Base-by-base conservation (phyloP, 2,888 invertebrate genomes). In the Asteroscopus sphinx region DNA sequence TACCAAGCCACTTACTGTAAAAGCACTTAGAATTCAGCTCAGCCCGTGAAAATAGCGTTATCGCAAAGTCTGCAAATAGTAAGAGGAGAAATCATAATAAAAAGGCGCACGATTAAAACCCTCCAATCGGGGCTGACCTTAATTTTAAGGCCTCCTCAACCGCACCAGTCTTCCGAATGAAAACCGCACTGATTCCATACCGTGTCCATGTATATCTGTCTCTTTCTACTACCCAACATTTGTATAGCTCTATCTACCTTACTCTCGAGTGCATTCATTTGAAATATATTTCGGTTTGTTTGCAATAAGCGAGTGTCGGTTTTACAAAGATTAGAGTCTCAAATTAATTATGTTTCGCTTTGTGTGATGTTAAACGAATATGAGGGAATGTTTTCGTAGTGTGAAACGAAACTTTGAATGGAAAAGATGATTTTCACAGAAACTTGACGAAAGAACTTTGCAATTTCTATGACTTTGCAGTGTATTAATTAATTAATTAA, bases 111-210 rank as follows among this genome's bases (percentile, higher is more conserved):
- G 45, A 54, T 51, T 42, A 41, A 71, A 66, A 56, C 37, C 52
- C 40, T 60, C 46, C 56, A 64, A 62, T 68, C 51, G 39, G 40
- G n/a, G 44, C 49, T 68, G 64, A 59, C 76, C 73, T 73, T 73
- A 71, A 69, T 69, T 57, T 68, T 45, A 55, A 67, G 59, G 67
- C 67, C 71, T 77, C 68, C 60, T 68, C 68, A 76, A 76, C 72
- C 72, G 69, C 71, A 65, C 64, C 61, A 69, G 71, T 76, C 76
- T 79, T 81, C 76, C 78, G 72, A 73, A 76, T 71, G 54, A 67
- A 76, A 79, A 81, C 83, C 84, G 49, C 79, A 79, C 76, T 69
- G 68, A 78, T 81, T 79, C 75, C 68, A 68, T 63, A 51, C 52
- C 62, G 16, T 57, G 68, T 55, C 61, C 54, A 33, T 68, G 52